Base-by-base conservation (phyloP, 2,113 vertebrate species). In the Prionailurus bengalensis region DNA sequence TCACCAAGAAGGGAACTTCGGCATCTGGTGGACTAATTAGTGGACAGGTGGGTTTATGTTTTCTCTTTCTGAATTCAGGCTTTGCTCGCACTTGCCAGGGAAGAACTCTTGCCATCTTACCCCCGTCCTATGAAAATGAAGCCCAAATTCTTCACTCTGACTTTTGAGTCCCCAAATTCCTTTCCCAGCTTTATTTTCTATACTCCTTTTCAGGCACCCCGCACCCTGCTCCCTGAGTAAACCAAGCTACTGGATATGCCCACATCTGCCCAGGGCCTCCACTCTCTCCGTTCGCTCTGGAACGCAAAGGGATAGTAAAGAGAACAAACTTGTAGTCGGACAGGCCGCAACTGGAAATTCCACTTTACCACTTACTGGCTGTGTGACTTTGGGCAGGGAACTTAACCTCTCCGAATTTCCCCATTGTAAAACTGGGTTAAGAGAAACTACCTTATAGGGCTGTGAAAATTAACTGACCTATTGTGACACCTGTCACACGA, bases 331-430 rank as follows among this genome's bases (percentile, higher is more conserved):
- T 84, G 48, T 12, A 63, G 45, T 85, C 48, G 42, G 76, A 79
- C 7, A 61, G 42, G 61, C n/a, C 45, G 91, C 89, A 86, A 94
- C 73, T 53, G 45, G 92, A 91, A 96, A 86, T 51, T 68, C 66
- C 25, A 25, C 27, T 65, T 48, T 45, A 80, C 48, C 33, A 94
- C 29, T 84, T 89, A 73, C n/a, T 84, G 87, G 48, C 83, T 65
- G n/a, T 45, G 81, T 89, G 91, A 61, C 78, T 66, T 87, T 39
- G 63, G 93, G 53, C 66, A 80, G n/a, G 27, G 51, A 39, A 74
- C 53, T 66, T 93, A 84, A 48, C 61, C 53, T 88, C 31, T 55
- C 74, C 58, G 39, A 84, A 42, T 81, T 88, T 78, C 27, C 73
- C 33, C 66, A 66, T n/a, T 78, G 45, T 82, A 91, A 97, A 83